phyloP scores from a whole-genome alignment of 2,113 vertebrate species.

The Struthidea cinerea region DNA sequence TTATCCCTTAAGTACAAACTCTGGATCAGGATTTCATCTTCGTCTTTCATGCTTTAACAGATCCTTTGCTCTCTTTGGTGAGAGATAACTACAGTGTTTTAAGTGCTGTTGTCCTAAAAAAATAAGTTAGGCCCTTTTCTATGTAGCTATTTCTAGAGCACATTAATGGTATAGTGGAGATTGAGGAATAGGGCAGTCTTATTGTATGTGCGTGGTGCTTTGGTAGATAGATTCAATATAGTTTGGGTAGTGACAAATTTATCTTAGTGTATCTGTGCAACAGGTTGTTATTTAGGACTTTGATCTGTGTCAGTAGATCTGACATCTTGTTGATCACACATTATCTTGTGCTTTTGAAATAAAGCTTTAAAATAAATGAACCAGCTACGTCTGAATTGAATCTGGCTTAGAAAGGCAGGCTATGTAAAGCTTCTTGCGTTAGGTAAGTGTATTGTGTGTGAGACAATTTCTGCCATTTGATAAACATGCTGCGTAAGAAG shows the following conservation, averaged over 20 bases:
- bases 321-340: neutral
- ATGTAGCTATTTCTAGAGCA: neutral
- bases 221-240: neutral
- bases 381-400: neutral
- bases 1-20: neutral
- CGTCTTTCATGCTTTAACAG: neutral
- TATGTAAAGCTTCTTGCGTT: neutral
- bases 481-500: neutral
- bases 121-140: neutral
- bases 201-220: neutral
- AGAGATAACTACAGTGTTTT: neutral
- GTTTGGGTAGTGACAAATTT: neutral
- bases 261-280: neutral
- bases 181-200: neutral
- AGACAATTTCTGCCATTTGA: neutral
- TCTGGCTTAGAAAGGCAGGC: constrained; percentile 2
- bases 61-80: neutral
- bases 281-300: neutral
- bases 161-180: neutral
- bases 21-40: neutral
- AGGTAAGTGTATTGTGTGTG: neutral
- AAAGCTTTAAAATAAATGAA: neutral
- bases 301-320: neutral
- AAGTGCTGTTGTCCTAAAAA: neutral
- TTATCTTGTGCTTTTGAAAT: neutral